phyloP scores from a whole-genome alignment of 1,140 invertebrate genomes.

The Drosophila funebris region DNA sequence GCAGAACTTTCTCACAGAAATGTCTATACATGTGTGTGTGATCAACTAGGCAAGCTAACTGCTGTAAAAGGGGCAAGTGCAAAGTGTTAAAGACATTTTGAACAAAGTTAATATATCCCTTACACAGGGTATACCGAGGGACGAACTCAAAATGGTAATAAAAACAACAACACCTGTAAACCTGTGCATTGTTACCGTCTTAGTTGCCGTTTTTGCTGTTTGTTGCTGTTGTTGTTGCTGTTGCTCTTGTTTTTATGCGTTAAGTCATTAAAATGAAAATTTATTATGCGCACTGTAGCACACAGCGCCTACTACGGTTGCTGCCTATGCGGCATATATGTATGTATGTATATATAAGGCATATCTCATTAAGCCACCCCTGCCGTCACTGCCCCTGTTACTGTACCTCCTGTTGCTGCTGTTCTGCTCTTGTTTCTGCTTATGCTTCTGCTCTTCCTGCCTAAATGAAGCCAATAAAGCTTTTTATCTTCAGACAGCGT shows the following conservation, averaged over 20 bases:
- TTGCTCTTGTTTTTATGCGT: conserved; percentile 75
- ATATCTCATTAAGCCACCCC: conserved; percentile 71
- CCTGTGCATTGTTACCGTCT: conserved; percentile 32
- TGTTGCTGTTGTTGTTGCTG: conserved; percentile 25
- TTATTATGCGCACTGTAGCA: conserved; percentile 67
- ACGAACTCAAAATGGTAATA: conserved; percentile 53
- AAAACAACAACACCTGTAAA: conserved; percentile 72
- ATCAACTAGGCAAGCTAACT: too few relatives aligned
- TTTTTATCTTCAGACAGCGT: conserved; percentile 76
- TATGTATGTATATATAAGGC: conserved; percentile 65
- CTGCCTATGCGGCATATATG: conserved; percentile 66
- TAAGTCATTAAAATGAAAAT: conserved; percentile 82
- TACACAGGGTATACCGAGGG: too few relatives aligned
- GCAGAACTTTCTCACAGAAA: too few relatives aligned
- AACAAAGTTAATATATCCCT: too few relatives aligned
- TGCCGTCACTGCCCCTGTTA: conserved; percentile 2
- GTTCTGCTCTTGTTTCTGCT: neutral
- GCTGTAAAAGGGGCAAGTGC: too few relatives aligned
- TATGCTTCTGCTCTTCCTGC: conserved; percentile 10
- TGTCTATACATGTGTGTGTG: too few relatives aligned
- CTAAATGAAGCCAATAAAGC: conserved; percentile 81
- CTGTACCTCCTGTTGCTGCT: conserved; percentile 12
- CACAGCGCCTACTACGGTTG: conserved; percentile 21
- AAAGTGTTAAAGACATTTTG: too few relatives aligned
- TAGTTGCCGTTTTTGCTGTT: conserved; percentile 7